Conservation (phyloP, 2,113 vertebrate species). For the Oenanthe oenanthe region DNA sequence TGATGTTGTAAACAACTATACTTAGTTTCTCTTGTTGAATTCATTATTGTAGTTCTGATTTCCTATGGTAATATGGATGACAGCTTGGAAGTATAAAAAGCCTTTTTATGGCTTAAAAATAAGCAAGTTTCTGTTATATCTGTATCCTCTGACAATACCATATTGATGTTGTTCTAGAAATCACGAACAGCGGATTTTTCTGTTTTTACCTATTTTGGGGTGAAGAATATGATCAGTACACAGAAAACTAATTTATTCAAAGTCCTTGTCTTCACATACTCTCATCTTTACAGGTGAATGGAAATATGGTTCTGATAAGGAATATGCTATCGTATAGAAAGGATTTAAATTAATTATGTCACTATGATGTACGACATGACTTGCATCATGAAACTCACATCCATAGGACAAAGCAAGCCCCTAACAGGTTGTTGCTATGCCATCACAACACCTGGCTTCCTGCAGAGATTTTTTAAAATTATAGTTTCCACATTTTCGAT, state of each 20-base stretch:
- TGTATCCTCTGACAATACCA: not conserved
- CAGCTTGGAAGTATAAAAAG: not conserved
- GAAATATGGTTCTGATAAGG: not conserved
- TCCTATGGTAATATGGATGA: not conserved
- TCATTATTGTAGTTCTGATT: not conserved
- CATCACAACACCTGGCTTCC: not conserved
- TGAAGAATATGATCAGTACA: not conserved
- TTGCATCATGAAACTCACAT: not conserved
- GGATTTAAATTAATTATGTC: not conserved
- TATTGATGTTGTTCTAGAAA: not conserved
- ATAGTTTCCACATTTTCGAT: not conserved
- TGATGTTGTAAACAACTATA: not conserved
- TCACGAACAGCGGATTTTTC: not conserved
- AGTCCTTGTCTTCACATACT: not conserved
- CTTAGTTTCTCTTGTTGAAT: not conserved
- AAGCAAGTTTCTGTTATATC: not conserved
- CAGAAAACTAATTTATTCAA: not conserved
- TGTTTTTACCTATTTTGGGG: rapidly evolving
- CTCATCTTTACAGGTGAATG: not conserved
- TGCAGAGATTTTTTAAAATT: not conserved
- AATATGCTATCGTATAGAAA: not conserved
- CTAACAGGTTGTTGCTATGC: not conserved
- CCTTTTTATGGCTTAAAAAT: not conserved
- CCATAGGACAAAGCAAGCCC: not conserved
- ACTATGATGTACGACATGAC: rapidly evolving